Base-by-base conservation (phyloP, 2,888 invertebrate genomes). In the Smittia sp. region DNA sequence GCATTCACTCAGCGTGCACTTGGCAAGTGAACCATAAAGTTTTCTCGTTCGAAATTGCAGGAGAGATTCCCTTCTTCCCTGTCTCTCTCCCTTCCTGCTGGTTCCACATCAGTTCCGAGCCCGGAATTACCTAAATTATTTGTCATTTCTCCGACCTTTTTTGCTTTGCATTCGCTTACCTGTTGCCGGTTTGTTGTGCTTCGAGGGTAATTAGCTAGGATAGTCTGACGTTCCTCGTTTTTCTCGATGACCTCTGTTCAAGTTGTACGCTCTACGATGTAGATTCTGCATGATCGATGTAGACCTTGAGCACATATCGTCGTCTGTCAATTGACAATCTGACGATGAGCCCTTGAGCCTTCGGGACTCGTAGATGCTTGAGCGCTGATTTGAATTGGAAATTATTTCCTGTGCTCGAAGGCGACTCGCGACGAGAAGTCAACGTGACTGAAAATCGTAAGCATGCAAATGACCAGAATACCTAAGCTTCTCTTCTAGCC, bases 41-140 rank as follows among this genome's bases (percentile, higher is more conserved):
- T 22, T 9, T 58, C 4, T 18, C 22, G 22, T 22, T 58, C 58
- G 13, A 63, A 63, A 63, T 63, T 15, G 27, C 25, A 63, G 27
- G 38, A 25, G 32, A 39, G 18, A 39, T 27, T 32, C 65, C 15
- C 7, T 27, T 18, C 32, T 54, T 70, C 32, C 32, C 65, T n/a
- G n/a, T n/a, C n/a, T n/a, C 13, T 46, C 22, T n/a, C 39, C 32
- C 38, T 72, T 72, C 72, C 72, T 72, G 72, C 72, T 72, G 72
- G 69, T 72, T 72, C 72, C 72, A 62, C 69, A 69, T 69, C 54
- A 69, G 54, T 69, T 69, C 69, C 69, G 69, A 69, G 15, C 15
- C 11, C 24, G 24, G 66, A 66, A 66, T 15, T 38, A 6, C 27
- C 58, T 38, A 39, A n/a, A 27, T 11, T 67, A n/a, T 52, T 72